Base-by-base conservation (phyloP, 2,113 vertebrate species). In the Halichoeres trimaculatus region DNA sequence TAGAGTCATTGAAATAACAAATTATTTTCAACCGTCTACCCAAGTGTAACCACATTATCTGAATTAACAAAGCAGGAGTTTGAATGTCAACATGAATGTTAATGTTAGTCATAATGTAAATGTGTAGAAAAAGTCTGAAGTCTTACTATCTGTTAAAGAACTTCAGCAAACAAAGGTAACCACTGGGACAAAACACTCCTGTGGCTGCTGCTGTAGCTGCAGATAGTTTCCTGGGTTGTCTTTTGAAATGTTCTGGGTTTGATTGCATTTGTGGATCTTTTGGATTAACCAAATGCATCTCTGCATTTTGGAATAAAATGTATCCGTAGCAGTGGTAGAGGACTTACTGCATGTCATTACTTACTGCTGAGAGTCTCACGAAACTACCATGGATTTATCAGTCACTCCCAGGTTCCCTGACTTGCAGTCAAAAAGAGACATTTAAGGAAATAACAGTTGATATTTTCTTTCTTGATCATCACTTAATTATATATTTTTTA, bases 1-100 rank as follows among this genome's bases (percentile, higher is more conserved):
- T 58, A 55, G 20, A 45, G 22, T 50, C 11, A 76, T 30, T 73
- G 47, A 63, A 64, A 59, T 48, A 40, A 63, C 38, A 50, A 55
- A 30, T 62, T 5, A 26, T 76, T 41, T 57, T 71, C 4, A 65
- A 36, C 69, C 0, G 10, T 26, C 34, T 58, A 30, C 26, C 38
- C 38, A n/a, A n/a, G n/a, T n/a, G n/a, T n/a, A n/a, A n/a, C 10
- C 19, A 7, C 54, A 24, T 13, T 66, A 24, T 47, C 40, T 22
- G 11, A 30, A 57, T 71, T 26, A 51, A 60, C 19, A 48, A 7
- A 70, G 51, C 36, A 56, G 47, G 9, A 60, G 26, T 51, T 9
- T 54, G 35, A 78, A 65, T 35, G 30, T 30, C 20, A 52, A 24
- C 10, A 52, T 24, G 12, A 22, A 24, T 24, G 22, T 24, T 40